Conservation (phyloP, 2,888 invertebrate genomes). For the Thecophora atra region DNA sequence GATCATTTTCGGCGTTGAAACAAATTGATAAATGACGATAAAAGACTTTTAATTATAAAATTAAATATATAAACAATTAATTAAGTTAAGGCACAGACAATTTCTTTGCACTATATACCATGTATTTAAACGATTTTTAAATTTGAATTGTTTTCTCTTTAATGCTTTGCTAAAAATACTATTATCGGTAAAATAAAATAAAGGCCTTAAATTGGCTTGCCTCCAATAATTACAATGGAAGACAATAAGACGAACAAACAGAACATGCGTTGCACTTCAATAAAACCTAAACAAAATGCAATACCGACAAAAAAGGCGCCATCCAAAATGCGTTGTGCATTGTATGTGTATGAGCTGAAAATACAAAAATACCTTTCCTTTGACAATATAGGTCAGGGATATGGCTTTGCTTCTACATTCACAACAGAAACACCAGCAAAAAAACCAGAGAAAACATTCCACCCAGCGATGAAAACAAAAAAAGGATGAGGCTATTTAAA, state of each 20-base stretch:
- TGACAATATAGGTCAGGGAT: conserved; percentile 17
- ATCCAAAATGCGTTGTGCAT: background rate
- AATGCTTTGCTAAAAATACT: no score
- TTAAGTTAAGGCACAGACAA: no score
- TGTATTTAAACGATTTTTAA: no score
- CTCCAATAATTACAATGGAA: conserved; percentile 15
- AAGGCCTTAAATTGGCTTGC: conserved; percentile 9
- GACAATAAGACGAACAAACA: background rate
- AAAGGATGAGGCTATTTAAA: no score
- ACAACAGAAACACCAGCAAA: background rate
- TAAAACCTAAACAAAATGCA: background rate
- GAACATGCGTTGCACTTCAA: background rate
- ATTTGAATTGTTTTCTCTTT: no score
- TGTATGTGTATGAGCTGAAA: background rate
- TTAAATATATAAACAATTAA: no score
- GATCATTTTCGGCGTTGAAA: no score
- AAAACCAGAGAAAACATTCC: background rate
- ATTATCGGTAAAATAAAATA: no score
- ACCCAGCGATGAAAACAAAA: no score
- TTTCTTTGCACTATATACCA: no score
- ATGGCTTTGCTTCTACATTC: background rate
- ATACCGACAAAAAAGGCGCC: conserved; percentile 1
- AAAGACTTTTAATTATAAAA: no score
- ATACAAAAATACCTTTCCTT: background rate
- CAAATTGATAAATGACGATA: no score